These are phyloP conservation scores for Petroica traversi DNA, from an alignment of 2,113 vertebrate genomes.

Conservation along the genomic window DNA sequence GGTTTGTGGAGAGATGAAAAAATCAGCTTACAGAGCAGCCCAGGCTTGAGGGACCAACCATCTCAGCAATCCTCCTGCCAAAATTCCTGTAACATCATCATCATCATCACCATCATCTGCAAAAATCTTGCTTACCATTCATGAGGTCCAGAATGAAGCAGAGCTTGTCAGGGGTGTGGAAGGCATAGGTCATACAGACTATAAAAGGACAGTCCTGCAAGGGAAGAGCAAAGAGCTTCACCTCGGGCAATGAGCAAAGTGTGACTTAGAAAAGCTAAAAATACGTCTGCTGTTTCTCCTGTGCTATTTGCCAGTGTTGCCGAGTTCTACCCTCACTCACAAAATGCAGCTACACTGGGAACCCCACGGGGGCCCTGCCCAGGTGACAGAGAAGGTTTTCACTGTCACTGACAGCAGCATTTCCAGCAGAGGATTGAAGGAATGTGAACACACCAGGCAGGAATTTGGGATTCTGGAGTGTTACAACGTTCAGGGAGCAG, in stretches of 20 bases:
- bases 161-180: constrained; percentile 97
- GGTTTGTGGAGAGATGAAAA: not conserved
- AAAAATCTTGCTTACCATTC: constrained; percentile 83
- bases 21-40: not conserved
- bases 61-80: not conserved
- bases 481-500: fast-evolving
- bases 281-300: not conserved
- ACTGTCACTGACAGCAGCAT: no score
- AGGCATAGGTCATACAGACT: constrained; percentile 98
- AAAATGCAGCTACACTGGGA: not conserved
- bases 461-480: fast-evolving
- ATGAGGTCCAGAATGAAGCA: constrained; percentile 99
- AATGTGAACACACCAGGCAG: not conserved
- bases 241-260: not conserved
- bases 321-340: not conserved
- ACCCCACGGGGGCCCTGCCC: not conserved
- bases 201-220: constrained; percentile 96
- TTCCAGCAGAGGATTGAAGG: not conserved
- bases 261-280: not conserved
- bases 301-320: not conserved
- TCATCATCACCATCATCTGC: not conserved
- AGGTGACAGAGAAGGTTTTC: not conserved
- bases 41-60: not conserved
- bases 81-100: not conserved
- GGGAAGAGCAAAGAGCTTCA: not conserved